A percentile compares a stretch with the other conserved stretches of the same genome.
Conservation (phyloP, 1,140 invertebrate genomes). For the Chionoecetes opilio region DNA sequence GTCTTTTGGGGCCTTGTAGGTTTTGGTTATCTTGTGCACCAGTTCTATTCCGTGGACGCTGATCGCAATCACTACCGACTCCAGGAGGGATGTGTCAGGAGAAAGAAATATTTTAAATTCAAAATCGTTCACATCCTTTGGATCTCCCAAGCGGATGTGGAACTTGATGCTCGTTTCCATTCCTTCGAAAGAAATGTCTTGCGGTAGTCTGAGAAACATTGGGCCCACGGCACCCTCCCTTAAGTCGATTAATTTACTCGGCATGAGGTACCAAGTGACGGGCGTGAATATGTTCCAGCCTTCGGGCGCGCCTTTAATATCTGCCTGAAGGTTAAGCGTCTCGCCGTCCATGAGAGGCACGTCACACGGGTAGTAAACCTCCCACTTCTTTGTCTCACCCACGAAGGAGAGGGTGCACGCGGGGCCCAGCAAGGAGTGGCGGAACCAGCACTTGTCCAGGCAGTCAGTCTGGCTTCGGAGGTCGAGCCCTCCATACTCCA, state of each 20-base stretch:
- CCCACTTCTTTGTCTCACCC: background rate
- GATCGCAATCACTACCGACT: background rate
- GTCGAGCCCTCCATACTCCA: constrained; percentile 42
- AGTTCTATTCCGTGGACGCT: background rate
- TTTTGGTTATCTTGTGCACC: background rate
- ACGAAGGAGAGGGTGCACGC: background rate
- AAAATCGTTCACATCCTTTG: background rate
- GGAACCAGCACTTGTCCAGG: background rate
- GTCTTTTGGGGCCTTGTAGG: background rate
- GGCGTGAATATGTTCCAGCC: constrained; percentile 21
- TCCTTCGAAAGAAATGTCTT: background rate
- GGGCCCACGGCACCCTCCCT: background rate
- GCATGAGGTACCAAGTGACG: constrained; percentile 30
- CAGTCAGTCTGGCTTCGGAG: background rate
- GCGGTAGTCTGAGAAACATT: background rate
- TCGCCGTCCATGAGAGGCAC: constrained; percentile 35
- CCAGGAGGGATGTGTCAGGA: background rate
- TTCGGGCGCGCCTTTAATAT: background rate
- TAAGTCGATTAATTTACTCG: background rate
- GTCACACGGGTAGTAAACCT: constrained; percentile 43
- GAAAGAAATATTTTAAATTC: background rate
- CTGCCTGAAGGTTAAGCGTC: background rate
- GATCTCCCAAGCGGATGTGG: background rate
- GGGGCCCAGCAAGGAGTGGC: constrained; percentile 36
- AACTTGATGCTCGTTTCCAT: background rate